Conservation (phyloP, 2,797 vertebrate species). For the Diglossa cyanea region DNA sequence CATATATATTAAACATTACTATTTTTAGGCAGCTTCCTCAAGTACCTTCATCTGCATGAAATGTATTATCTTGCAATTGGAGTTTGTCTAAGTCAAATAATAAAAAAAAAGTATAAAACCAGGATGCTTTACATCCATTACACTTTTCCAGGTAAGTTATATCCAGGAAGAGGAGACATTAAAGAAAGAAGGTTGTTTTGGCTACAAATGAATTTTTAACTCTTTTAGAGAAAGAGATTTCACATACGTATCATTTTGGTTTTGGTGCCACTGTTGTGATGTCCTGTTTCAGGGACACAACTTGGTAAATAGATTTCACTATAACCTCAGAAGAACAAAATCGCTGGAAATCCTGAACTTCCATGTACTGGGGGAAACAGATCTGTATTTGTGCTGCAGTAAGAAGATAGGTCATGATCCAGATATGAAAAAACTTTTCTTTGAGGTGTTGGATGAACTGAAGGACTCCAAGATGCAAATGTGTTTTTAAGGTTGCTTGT, state of each 20-base stretch:
- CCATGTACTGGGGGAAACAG: not conserved
- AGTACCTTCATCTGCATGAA: not conserved
- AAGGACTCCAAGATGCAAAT: not conserved
- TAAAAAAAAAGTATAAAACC: not conserved
- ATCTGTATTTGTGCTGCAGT: not conserved
- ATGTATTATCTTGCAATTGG: not conserved
- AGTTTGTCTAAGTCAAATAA: not conserved
- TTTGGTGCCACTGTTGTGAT: not conserved
- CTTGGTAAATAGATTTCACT: not conserved
- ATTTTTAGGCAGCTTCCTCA: not conserved
- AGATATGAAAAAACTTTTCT: not conserved
- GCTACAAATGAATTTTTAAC: not conserved
- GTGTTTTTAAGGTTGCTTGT: constrained; percentile 8
- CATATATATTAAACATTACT: not conserved
- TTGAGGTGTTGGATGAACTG: not conserved
- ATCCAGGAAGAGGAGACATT: not conserved
- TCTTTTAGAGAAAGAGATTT: not conserved
- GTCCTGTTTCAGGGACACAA: not conserved
- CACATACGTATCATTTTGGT: not conserved
- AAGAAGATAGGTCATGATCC: not conserved
- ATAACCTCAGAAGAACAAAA: not conserved
- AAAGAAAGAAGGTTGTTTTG: not conserved
- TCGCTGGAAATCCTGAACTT: constrained; percentile 27
- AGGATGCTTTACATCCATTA: not conserved
- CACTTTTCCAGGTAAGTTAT: not conserved